These are phyloP conservation scores for Synanthedon formicaeformis DNA, from an alignment of 2,888 invertebrate species.

Conservation along the genomic window DNA sequence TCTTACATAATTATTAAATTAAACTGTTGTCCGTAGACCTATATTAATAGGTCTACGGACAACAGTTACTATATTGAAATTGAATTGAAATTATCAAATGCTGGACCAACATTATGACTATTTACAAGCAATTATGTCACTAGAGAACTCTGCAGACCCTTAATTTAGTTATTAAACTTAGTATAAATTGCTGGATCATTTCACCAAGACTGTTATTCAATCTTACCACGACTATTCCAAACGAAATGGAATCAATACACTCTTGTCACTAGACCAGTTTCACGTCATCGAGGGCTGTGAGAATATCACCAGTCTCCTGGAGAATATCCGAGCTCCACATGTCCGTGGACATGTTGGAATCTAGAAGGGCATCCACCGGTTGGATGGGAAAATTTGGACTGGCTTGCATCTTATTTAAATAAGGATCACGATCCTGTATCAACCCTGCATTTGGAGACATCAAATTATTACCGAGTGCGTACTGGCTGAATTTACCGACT, in stretches of 20 bases:
- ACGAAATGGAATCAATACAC: constrained; percentile 28
- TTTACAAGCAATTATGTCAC: too few species aligned
- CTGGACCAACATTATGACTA: too few species aligned
- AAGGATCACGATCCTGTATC: constrained; percentile 50
- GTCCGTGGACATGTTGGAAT: constrained; percentile 36
- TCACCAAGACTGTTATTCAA: constrained; percentile 9
- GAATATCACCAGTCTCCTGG: constrained; percentile 42
- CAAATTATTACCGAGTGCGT: constrained; percentile 36
- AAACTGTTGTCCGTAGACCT: too few species aligned
- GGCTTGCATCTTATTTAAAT: constrained; percentile 52
- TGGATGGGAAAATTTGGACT: constrained; percentile 43
- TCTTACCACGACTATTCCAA: constrained; percentile 15
- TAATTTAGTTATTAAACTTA: too few species aligned
- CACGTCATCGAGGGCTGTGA: constrained; percentile 55
- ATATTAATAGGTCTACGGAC: too few species aligned
- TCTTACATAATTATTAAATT: too few species aligned
- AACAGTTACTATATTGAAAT: too few species aligned
- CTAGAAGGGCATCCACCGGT: constrained; percentile 36
- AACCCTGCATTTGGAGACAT: constrained; percentile 32
- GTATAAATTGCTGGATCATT: too few species aligned
- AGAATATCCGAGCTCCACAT: constrained; percentile 51
- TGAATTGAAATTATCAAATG: too few species aligned
- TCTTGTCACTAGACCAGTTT: constrained; percentile 34
- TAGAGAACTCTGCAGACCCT: too few species aligned
- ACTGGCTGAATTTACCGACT: constrained; percentile 39